A percentile compares a stretch with the other conserved stretches of the same genome.
phyloP scores from a whole-genome alignment of 1,140 invertebrate genomes.

The Calliphora vicina region DNA sequence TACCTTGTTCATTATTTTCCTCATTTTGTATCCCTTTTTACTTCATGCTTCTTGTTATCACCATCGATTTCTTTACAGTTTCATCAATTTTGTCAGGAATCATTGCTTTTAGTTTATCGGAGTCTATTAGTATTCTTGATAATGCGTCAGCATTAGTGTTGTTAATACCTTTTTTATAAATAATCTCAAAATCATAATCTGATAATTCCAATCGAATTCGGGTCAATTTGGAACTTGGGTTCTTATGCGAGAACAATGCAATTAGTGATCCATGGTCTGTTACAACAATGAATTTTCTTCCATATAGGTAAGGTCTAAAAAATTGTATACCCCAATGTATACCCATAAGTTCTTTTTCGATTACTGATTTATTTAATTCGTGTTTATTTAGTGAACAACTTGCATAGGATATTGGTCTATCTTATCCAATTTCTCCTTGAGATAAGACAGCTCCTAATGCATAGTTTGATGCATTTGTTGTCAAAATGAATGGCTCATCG shows the following conservation, averaged over 20 bases:
- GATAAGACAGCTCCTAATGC: conserved; percentile 40
- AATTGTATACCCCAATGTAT: conserved; percentile 62
- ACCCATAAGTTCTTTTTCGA: conserved; percentile 42
- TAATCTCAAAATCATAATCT: conserved; percentile 58
- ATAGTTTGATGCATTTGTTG: conserved; percentile 41
- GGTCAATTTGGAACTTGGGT: conserved; percentile 65
- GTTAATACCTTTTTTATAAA: conserved; percentile 44
- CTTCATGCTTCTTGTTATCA: conserved; percentile 20
- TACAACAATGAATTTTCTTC: conserved; percentile 56
- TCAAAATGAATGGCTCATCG: conserved; percentile 40
- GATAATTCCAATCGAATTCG: conserved; percentile 61
- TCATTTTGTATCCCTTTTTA: not conserved
- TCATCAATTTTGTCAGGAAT: not conserved
- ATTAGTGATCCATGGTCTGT: conserved; percentile 59
- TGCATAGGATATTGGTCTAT: conserved; percentile 32
- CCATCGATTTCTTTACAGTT: not conserved
- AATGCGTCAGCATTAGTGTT: conserved; percentile 38
- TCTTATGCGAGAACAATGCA: conserved; percentile 63
- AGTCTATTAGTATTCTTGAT: conserved; percentile 26
- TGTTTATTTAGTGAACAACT: conserved; percentile 41
- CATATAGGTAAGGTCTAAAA: conserved; percentile 65
- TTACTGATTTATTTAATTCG: conserved; percentile 41
- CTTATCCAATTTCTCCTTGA: conserved; percentile 42
- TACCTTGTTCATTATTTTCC: not conserved
- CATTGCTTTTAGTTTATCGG: conserved; percentile 11